phyloP scores from a whole-genome alignment of 2,797 vertebrate genomes.

The Mergus octosetaceus region DNA sequence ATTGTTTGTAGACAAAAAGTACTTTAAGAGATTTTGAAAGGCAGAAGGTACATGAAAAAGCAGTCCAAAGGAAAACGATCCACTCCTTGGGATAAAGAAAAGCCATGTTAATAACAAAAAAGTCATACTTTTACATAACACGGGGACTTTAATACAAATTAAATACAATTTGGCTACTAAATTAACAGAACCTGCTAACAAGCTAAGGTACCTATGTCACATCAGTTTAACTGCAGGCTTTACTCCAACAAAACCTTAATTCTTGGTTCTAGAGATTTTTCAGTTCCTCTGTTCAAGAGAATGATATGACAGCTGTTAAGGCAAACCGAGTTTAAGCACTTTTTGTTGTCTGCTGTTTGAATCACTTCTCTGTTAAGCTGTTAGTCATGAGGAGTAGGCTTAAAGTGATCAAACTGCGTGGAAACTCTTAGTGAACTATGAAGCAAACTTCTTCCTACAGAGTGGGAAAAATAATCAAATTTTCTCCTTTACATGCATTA shows the following conservation, averaged over 20 bases:
- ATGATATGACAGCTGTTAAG: background rate
- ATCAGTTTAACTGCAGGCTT: background rate
- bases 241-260: background rate
- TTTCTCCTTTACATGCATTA: background rate
- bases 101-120: background rate
- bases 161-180: conserved; percentile 32
- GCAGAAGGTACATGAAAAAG: background rate
- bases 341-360: background rate
- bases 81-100: background rate
- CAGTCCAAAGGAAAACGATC: background rate
- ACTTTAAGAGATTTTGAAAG: background rate
- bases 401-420: background rate
- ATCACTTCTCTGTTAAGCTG: background rate
- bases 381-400: background rate
- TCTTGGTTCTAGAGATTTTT: background rate
- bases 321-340: background rate
- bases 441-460: background rate
- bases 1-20: background rate
- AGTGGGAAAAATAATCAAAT: background rate
- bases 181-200: background rate
- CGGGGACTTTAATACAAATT: conserved; percentile 23
- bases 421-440: background rate
- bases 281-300: background rate
- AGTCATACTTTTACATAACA: background rate
- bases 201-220: background rate